Conservation (phyloP, 2,113 vertebrate species). For the Rhabdornis inornatus region DNA sequence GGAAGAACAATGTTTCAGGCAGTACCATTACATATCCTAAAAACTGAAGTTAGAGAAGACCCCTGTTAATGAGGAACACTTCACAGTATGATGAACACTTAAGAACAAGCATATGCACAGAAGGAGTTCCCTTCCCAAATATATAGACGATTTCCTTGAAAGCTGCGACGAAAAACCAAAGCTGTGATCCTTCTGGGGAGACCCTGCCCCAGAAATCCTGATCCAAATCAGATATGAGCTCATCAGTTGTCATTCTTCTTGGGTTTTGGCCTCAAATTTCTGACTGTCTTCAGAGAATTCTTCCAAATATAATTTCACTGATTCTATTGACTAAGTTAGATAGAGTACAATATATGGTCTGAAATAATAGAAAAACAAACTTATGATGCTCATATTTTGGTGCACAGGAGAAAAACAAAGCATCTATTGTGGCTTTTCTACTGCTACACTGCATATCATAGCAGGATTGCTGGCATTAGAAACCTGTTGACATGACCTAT, state of each 20-base stretch:
- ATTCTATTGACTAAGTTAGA: not conserved
- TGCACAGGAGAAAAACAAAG: not conserved
- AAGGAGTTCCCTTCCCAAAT: rapidly evolving
- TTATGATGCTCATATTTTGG: not conserved
- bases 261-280: not conserved
- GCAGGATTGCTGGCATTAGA: not conserved
- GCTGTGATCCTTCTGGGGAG: not conserved
- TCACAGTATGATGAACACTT: not conserved
- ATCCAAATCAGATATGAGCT: not conserved
- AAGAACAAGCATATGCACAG: not conserved
- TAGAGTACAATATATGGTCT: not conserved
- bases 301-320: not conserved
- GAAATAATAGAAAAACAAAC: not conserved
- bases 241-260: not conserved
- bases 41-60: not conserved
- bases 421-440: not conserved
- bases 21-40: rapidly evolving
- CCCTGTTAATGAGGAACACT: not conserved
- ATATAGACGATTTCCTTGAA: not conserved
- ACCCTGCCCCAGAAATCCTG: not conserved
- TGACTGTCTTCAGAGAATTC: not conserved
- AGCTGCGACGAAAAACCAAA: not conserved
- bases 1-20: not conserved
- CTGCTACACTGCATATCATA: not conserved
- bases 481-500: not conserved